phyloP scores from a whole-genome alignment of 2,797 vertebrate species.

The Rhincodon typus region DNA sequence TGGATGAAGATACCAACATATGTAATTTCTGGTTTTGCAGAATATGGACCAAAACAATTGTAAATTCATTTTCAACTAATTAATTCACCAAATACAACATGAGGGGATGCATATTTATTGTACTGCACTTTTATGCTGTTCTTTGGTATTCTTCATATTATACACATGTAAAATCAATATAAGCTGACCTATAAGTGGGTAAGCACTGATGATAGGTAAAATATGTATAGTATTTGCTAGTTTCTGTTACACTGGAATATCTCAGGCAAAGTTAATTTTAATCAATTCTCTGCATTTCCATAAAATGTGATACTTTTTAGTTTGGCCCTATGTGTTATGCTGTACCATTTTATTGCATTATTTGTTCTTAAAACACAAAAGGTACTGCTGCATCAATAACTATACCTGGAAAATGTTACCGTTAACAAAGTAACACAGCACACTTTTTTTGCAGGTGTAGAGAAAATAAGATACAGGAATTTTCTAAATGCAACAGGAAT shows the following conservation, averaged over 20 bases:
- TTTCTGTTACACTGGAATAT: neutral
- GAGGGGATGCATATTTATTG: neutral
- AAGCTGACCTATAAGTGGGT: neutral
- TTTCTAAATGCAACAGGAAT: neutral
- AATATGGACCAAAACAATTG: neutral
- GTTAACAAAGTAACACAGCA: neutral
- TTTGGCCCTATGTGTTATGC: neutral
- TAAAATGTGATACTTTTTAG: neutral
- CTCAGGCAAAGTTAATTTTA: neutral
- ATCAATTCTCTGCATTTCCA: neutral
- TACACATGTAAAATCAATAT: conserved; percentile 24
- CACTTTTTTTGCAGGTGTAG: neutral
- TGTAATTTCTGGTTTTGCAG: neutral
- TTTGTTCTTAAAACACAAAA: neutral
- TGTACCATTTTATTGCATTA: conserved; percentile 20
- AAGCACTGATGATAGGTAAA: neutral
- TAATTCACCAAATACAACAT: conserved; percentile 1
- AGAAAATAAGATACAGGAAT: neutral
- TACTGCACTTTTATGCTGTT: neutral
- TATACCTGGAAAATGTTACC: neutral
- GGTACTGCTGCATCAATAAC: neutral
- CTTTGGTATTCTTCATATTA: neutral
- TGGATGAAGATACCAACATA: neutral
- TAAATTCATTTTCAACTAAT: neutral
- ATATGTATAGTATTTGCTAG: neutral